Evolutionary conservation across 2,797 vertebrate species (phyloP).

Genomic region (Spinus olivaceus): DNA sequence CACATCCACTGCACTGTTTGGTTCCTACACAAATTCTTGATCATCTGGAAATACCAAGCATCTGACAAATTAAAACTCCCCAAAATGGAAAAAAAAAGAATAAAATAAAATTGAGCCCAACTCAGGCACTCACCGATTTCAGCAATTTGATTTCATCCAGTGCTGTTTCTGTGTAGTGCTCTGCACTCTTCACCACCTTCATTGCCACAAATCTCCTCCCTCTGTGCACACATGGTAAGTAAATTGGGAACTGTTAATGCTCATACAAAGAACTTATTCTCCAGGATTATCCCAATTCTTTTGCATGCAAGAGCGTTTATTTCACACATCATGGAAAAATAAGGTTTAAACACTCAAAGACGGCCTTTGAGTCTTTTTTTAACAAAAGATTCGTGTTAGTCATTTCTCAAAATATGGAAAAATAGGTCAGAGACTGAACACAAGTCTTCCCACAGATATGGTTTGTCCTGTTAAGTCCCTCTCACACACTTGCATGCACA

Average conservation of each 20-base stretch:
- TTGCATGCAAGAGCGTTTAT: not conserved
- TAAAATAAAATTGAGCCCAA: not conserved
- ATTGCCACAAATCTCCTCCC: slow-evolving; percentile 95
- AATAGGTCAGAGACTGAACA: not conserved
- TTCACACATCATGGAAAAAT: not conserved
- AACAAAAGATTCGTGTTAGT: not conserved
- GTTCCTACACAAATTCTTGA: not conserved
- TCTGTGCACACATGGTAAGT: slow-evolving; percentile 69
- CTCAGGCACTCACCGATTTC: slow-evolving; percentile 83
- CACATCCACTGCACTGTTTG: not conserved
- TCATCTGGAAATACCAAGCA: not conserved
- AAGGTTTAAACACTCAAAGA: not conserved
- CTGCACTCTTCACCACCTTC: slow-evolving; percentile 99
- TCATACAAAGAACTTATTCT: not conserved
- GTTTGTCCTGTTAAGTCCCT: not conserved
- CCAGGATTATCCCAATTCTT: not conserved
- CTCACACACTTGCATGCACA: not conserved
- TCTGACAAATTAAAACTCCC: accelerated
- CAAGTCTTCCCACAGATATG: not conserved
- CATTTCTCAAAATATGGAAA: not conserved
- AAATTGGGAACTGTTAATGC: not conserved
- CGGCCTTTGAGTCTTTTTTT: not conserved
- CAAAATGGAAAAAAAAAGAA: not conserved
- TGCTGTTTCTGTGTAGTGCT: slow-evolving; percentile 98
- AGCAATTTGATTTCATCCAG: slow-evolving; percentile 96